Conservation (phyloP, 2,888 invertebrate genomes). For the Xanthorhoe spadicearia region DNA sequence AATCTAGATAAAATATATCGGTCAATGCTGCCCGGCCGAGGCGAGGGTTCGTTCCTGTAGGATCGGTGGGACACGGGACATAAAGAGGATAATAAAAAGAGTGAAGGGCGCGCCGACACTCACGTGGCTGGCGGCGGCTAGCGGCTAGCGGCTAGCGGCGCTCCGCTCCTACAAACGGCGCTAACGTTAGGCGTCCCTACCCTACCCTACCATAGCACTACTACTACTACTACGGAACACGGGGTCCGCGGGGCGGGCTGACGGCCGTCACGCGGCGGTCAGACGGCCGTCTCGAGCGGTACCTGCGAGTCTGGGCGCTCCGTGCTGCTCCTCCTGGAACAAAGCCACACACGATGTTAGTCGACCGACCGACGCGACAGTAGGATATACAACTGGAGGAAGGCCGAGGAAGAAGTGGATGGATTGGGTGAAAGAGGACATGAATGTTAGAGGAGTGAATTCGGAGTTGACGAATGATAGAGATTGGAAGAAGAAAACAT, state of each 20-base stretch:
- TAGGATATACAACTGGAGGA: too few relatives aligned
- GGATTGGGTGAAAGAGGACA: too few relatives aligned
- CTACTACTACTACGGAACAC: background rate
- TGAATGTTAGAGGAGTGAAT: too few relatives aligned
- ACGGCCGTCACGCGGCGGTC: slow-evolving; percentile 36
- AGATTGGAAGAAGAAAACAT: too few relatives aligned
- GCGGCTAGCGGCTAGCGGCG: background rate
- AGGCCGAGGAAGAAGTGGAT: too few relatives aligned
- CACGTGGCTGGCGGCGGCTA: background rate
- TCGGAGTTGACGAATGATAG: too few relatives aligned
- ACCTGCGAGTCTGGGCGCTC: slow-evolving; percentile 65
- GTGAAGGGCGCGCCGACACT: background rate
- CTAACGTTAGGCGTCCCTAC: background rate
- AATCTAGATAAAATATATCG: background rate
- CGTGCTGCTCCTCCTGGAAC: slow-evolving; percentile 14
- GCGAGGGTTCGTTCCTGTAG: background rate
- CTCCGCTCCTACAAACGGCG: background rate
- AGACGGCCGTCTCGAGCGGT: slow-evolving; percentile 48
- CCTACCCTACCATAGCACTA: background rate
- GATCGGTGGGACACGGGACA: background rate
- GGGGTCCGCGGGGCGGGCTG: slow-evolving; percentile 26
- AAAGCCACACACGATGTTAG: background rate
- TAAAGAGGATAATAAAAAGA: background rate
- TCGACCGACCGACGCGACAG: too few relatives aligned
- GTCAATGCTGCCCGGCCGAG: background rate